A percentile compares a stretch with the other conserved stretches of the same genome.
Conservation (phyloP, 2,888 invertebrate species). For the Cephus runcator region DNA sequence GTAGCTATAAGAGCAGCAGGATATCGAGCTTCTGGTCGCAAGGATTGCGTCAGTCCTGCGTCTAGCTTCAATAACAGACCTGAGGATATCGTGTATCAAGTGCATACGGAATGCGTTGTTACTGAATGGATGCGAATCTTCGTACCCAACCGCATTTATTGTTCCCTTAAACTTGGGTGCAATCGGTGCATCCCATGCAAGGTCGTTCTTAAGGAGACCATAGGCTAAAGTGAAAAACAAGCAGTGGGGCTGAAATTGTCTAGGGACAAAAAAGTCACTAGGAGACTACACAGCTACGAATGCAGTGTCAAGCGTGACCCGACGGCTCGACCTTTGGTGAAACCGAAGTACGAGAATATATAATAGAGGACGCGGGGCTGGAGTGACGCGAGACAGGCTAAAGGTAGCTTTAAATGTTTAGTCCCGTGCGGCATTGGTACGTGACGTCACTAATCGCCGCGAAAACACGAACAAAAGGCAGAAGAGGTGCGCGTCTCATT, state of each 20-base stretch:
- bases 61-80: background rate
- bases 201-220: background rate
- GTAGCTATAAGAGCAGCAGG: background rate
- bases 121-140: background rate
- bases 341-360: background rate
- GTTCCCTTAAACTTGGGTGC: background rate
- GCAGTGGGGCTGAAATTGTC: background rate
- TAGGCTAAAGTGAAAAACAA: background rate
- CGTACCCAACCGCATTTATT: background rate
- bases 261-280: background rate
- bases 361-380: background rate
- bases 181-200: background rate
- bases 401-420: background rate
- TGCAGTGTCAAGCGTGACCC: background rate
- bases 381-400: background rate
- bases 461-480: slow-evolving; percentile 4
- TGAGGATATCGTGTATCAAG: background rate
- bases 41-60: background rate
- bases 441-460: slow-evolving; percentile 2
- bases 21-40: background rate
- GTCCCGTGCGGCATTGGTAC: background rate
- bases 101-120: background rate
- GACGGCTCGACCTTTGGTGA: background rate
- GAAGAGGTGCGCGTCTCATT: background rate
- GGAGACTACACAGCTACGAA: background rate